Evolutionary conservation across 2,113 vertebrate genomes (phyloP).

Genomic region (Zapornia atra): DNA sequence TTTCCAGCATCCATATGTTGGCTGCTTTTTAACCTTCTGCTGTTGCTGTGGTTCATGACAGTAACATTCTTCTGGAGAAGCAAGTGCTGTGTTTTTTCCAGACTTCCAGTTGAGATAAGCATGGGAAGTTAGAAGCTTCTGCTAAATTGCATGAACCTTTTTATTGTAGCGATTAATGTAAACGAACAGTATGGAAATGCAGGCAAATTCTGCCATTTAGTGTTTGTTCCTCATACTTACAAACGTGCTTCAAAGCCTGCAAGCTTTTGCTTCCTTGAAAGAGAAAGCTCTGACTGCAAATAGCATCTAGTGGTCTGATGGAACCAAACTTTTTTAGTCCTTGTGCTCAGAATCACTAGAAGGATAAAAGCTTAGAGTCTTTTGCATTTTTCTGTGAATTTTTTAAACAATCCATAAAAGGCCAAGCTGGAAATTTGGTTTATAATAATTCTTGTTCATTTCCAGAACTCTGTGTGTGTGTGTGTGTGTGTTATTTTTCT

Average conservation of each 20-base stretch:
- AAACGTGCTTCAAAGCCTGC: neutral
- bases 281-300: neutral
- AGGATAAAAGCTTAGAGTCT: neutral
- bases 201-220: neutral
- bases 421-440: neutral
- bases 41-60: neutral
- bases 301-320: neutral
- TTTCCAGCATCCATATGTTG: neutral
- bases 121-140: neutral
- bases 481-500: neutral
- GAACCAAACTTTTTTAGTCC: neutral
- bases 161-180: neutral
- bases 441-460: neutral
- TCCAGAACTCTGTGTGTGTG: neutral
- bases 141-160: neutral
- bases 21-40: neutral
- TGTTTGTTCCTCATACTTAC: neutral
- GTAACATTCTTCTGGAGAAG: neutral
- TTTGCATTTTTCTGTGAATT: neutral
- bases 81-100: neutral
- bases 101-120: neutral
- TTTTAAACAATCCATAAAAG: neutral
- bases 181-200: neutral
- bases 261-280: neutral
- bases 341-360: neutral